Evolutionary conservation across 2,797 vertebrate genomes (phyloP).

Genomic region (Poeciliopsis gracilis): DNA sequence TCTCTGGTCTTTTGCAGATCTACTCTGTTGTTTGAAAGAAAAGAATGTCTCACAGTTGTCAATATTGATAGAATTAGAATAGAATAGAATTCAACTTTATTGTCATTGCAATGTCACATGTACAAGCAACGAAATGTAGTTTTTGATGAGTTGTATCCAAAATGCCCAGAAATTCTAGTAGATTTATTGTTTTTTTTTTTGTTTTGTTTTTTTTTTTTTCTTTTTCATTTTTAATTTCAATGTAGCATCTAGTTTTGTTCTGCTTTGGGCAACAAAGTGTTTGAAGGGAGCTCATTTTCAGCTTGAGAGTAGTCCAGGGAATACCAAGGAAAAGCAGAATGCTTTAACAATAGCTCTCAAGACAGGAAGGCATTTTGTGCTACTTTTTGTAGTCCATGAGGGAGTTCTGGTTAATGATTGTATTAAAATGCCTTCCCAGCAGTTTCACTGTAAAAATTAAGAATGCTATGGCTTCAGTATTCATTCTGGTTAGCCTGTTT

Average conservation of each 20-base stretch:
- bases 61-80: no score
- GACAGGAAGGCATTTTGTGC: constrained; percentile 21
- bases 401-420: constrained; percentile 24
- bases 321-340: constrained; percentile 40
- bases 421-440: constrained; percentile 44
- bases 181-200: neutral
- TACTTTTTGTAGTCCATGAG: constrained; percentile 20
- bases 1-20: neutral
- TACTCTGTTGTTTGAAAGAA: neutral
- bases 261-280: neutral
- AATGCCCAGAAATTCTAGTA: neutral
- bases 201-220: neutral
- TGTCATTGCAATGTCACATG: no score
- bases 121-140: no score
- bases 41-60: neutral
- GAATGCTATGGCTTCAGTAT: constrained; percentile 36
- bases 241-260: constrained; percentile 1
- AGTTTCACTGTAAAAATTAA: constrained; percentile 45
- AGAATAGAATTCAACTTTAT: no score
- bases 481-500: constrained; percentile 35
- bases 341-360: constrained; percentile 39
- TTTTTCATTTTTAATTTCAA: neutral
- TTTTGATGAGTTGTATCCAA: neutral
- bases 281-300: constrained; percentile 22
- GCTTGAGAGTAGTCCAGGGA: constrained; percentile 11